phyloP scores from a whole-genome alignment of 2,113 vertebrate genomes.

The Rutilus rutilus region DNA sequence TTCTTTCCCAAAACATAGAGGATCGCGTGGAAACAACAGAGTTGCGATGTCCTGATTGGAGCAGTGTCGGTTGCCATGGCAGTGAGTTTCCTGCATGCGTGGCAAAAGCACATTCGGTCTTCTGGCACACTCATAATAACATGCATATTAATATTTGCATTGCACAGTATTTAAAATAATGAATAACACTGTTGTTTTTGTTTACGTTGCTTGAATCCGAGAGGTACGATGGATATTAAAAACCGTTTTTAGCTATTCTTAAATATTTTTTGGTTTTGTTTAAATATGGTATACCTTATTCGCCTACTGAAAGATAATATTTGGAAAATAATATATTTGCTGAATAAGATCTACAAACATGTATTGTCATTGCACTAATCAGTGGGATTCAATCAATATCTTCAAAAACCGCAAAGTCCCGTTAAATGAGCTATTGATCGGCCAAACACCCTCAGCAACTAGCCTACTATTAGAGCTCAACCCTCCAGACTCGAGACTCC shows the following conservation, averaged over 20 bases:
- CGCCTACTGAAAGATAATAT: not conserved
- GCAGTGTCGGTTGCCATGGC: constrained; percentile 32
- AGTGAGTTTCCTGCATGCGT: constrained; percentile 3
- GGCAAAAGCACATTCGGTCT: not conserved
- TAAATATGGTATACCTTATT: not conserved
- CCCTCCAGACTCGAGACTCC: constrained; percentile 1
- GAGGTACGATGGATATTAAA: not conserved
- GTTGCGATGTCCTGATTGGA: constrained; percentile 27
- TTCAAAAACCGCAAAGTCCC: not conserved
- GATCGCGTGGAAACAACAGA: constrained; percentile 13
- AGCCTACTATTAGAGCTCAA: not conserved
- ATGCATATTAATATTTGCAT: not conserved
- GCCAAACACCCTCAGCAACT: not conserved
- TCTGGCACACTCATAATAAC: constrained; percentile 15
- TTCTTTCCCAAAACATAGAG: constrained; percentile 23
- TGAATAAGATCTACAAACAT: not conserved
- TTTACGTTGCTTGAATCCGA: not conserved
- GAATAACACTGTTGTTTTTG: not conserved
- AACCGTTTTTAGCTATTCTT: no score
- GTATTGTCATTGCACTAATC: not conserved
- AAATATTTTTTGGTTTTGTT: not conserved
- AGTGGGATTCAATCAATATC: no score
- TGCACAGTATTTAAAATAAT: not conserved
- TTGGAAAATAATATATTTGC: not conserved
- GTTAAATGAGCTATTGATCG: not conserved